Conservation (phyloP, 2,888 invertebrate genomes). For the Napeogenes inachia region DNA sequence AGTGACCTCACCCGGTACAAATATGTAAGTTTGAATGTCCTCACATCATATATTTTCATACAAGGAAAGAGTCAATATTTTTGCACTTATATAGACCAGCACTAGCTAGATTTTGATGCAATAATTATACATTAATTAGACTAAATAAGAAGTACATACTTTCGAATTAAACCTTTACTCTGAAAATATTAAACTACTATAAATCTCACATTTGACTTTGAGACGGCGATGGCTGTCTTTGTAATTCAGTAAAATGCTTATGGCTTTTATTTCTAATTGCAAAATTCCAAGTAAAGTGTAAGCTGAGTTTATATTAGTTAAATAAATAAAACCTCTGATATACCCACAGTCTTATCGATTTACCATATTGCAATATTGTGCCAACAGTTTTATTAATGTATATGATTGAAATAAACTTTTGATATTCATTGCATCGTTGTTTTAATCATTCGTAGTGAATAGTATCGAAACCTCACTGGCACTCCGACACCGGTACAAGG, state of each 20-base stretch:
- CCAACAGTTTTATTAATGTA: slow-evolving; percentile 60
- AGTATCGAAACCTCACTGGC: not conserved
- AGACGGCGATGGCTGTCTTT: not conserved
- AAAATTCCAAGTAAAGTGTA: slow-evolving; percentile 14
- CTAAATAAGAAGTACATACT: not conserved
- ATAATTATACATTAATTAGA: slow-evolving; percentile 9
- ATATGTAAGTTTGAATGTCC: slow-evolving; percentile 47
- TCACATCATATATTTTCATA: slow-evolving; percentile 64
- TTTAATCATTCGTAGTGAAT: slow-evolving; percentile 22
- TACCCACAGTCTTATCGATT: slow-evolving; percentile 19
- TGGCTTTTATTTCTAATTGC: slow-evolving; percentile 4
- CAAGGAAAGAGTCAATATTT: slow-evolving; percentile 62
- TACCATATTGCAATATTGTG: slow-evolving; percentile 53
- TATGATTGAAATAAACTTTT: slow-evolving; percentile 69
- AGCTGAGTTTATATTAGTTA: slow-evolving; percentile 12
- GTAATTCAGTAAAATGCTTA: slow-evolving; percentile 1
- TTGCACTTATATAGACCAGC: slow-evolving; percentile 66
- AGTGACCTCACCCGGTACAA: slow-evolving; percentile 59
- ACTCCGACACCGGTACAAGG: not conserved
- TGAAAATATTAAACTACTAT: not conserved
- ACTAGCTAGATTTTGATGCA: slow-evolving; percentile 41
- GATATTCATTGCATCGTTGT: slow-evolving; percentile 53
- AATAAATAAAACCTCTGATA: slow-evolving; percentile 9
- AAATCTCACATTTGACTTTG: not conserved
- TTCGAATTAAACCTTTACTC: not conserved